phyloP scores from a whole-genome alignment of 2,888 invertebrate genomes.

The Agrypnus murinus region DNA sequence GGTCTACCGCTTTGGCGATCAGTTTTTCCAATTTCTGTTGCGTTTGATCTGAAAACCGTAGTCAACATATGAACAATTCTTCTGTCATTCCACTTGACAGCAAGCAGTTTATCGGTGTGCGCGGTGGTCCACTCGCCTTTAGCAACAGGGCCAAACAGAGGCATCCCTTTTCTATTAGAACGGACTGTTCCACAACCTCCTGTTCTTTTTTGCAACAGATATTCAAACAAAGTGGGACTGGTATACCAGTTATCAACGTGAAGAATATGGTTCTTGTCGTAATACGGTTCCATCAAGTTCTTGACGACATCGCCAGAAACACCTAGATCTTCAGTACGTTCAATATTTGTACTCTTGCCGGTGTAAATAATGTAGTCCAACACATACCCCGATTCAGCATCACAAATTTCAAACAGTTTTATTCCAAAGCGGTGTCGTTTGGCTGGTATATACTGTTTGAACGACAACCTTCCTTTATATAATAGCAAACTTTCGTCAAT shows the following conservation, averaged over 20 bases:
- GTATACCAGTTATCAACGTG: constrained; percentile 60
- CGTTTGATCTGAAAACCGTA: constrained; percentile 51
- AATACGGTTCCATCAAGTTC: constrained; percentile 51
- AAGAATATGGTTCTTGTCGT: constrained; percentile 55
- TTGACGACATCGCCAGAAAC: constrained; percentile 52
- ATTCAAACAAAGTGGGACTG: constrained; percentile 48
- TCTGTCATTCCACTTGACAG: constrained; percentile 62
- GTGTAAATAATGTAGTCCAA: constrained; percentile 57
- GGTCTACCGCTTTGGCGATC: constrained; percentile 44
- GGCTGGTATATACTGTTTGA: constrained; percentile 51
- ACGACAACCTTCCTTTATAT: constrained; percentile 50
- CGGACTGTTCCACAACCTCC: constrained; percentile 58
- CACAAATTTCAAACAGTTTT: constrained; percentile 58
- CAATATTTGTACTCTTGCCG: constrained; percentile 43
- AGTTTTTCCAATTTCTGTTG: no score
- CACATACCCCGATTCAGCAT: constrained; percentile 55
- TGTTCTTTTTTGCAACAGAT: constrained; percentile 44
- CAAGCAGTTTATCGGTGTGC: constrained; percentile 46
- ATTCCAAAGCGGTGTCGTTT: constrained; percentile 55
- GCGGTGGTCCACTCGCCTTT: background rate
- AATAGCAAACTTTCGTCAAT: constrained; percentile 53
- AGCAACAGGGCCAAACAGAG: constrained; percentile 31
- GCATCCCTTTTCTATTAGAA: constrained; percentile 56
- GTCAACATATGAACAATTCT: constrained; percentile 58
- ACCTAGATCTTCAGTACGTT: constrained; percentile 36